Evolutionary conservation across 2,888 invertebrate genomes (phyloP), one percentile per base, ranked within the genome.

Genomic region (Microctonus hyperodae): DNA sequence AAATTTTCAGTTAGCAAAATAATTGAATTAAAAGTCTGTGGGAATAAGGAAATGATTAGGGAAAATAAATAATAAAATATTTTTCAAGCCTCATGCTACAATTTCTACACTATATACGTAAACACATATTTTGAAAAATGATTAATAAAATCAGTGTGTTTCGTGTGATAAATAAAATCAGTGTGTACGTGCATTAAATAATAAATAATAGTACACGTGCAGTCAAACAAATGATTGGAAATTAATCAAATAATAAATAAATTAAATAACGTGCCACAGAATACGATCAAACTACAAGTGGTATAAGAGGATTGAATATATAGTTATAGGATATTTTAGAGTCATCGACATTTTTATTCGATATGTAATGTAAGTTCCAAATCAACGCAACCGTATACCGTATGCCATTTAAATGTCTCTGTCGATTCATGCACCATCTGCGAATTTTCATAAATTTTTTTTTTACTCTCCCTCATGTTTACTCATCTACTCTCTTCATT

Each of bases 341-440:
- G 10, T 11, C 25, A 51, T 16, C 10, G 16, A 56, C 62, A 64
- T 64, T 48, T 37, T 53, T 55, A 28, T n/a, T 31, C 31, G 65
- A 60, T 51, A 44, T 31, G 37, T 25, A 35, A 23, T 61, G 35
- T 51, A 59, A 69, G 53, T 70, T 68, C 64, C 69, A 62, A 64
- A 63, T 59, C 56, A 68, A 55, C 22, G 59, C 40, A 58, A 31
- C 35, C 55, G 22, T 62, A 48, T 56, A 61, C n/a, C 35, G 23
- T 61, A 25, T 57, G 63, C 58, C 60, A 65, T 57, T 57, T 53
- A 64, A 50, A 60, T 61, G 51, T 50, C 44, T 63, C 44, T 64
- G 31, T n/a, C 64, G 33, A 69, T 60, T 55, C 71, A 71, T 70
- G 70, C 72, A 71, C 70, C 71, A 53, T 60, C 58, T 65, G 60